A percentile compares a stretch with the other conserved stretches of the same genome.
Conservation (phyloP, 2,113 vertebrate genomes). For the Oophaga pumilio region DNA sequence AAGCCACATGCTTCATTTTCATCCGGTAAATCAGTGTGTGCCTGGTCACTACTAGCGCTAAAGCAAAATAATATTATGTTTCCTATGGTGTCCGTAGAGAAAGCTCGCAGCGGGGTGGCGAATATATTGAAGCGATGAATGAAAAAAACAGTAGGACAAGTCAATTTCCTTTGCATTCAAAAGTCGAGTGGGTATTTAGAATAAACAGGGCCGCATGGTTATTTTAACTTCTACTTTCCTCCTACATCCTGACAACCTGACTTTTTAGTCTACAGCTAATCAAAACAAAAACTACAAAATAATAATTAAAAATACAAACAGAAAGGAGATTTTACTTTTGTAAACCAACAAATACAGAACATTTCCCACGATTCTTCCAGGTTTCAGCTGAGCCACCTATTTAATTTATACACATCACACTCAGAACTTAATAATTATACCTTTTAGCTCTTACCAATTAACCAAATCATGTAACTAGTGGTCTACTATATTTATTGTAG, state of each 20-base stretch:
- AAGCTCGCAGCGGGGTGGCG: neutral
- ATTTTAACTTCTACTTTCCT: constrained; percentile 1
- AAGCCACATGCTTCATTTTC: neutral
- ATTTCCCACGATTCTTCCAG: no score
- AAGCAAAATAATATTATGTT: constrained; percentile 37
- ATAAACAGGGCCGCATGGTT: constrained; percentile 9
- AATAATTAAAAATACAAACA: neutral
- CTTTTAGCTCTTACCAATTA: no score
- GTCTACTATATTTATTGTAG: no score
- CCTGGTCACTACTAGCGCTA: neutral
- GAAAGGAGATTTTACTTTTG: no score
- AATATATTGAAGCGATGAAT: constrained; percentile 37
- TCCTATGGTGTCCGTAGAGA: constrained; percentile 6
- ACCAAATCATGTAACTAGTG: no score
- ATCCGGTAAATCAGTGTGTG: constrained; percentile 11
- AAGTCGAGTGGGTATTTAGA: constrained; percentile 29
- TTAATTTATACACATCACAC: no score
- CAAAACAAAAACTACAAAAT: neutral
- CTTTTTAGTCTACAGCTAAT: neutral
- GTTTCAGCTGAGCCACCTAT: no score
- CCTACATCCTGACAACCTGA: neutral
- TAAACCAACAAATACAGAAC: no score
- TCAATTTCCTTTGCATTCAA: constrained; percentile 7
- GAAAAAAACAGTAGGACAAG: constrained; percentile 28
- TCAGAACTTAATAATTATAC: no score